Conservation (phyloP, 2,888 invertebrate genomes). For the Acronicta psi region DNA sequence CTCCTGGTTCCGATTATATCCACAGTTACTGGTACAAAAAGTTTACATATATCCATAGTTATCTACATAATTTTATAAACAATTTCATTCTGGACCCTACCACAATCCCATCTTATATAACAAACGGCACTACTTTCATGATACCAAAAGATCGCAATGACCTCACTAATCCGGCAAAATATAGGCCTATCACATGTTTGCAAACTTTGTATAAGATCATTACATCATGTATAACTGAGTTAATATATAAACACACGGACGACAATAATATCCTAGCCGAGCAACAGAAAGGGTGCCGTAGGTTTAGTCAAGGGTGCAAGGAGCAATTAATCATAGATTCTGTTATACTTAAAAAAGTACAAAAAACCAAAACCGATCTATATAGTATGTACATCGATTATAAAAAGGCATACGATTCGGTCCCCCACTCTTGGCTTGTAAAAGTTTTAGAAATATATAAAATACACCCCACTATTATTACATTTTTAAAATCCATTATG, state of each 20-base stretch:
- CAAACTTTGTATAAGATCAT: constrained; percentile 8
- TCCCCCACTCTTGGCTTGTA: constrained; percentile 25
- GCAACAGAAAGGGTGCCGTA: no score
- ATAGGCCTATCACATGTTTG: no score
- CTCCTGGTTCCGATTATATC: no score
- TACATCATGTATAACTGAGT: constrained; percentile 11
- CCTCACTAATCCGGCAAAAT: constrained; percentile 7
- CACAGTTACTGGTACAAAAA: no score
- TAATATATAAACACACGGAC: constrained; percentile 8
- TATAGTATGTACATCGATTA: constrained; percentile 2
- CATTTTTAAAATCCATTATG: constrained; percentile 10
- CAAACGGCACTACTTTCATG: constrained; percentile 12
- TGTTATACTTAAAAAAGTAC: constrained; percentile 4
- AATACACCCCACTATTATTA: constrained; percentile 8
- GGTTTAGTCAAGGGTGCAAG: no score
- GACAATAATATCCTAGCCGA: constrained; percentile 3
- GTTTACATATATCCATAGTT: no score
- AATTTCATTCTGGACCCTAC: background rate
- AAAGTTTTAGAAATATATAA: constrained; percentile 27
- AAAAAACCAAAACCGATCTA: constrained; percentile 14
- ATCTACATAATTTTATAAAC: no score
- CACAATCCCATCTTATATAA: constrained; percentile 6
- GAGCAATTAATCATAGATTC: constrained; percentile 22
- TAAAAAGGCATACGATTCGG: no score
- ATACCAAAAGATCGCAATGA: constrained; percentile 14